Conservation (phyloP, 2,888 invertebrate species). For the Eupithecia insigniata region DNA sequence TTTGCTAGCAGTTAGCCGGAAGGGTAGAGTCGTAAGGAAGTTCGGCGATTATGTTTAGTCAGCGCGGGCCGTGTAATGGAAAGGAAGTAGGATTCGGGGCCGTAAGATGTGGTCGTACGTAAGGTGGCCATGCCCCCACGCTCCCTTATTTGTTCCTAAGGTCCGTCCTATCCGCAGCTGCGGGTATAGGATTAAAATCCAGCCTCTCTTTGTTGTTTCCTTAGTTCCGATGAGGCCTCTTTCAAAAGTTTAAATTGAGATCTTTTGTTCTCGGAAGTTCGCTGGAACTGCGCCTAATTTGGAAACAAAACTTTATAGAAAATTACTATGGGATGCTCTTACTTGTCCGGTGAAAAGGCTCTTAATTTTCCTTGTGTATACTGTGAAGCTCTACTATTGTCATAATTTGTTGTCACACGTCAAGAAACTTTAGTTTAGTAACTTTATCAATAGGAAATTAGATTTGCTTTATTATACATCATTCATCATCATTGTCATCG, state of each 20-base stretch:
- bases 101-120: conserved; percentile 83
- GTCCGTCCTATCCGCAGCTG: conserved; percentile 74
- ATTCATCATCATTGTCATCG: too few species aligned
- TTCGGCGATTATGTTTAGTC: conserved; percentile 84
- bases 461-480: too few species aligned
- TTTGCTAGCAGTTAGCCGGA: conserved; percentile 71
- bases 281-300: conserved; percentile 57
- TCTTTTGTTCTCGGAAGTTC: conserved; percentile 55
- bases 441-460: neutral
- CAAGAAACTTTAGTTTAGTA: neutral
- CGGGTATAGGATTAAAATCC: conserved; percentile 79
- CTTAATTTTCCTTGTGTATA: neutral
- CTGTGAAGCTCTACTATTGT: neutral
- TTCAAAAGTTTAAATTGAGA: conserved; percentile 77
- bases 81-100: conserved; percentile 84
- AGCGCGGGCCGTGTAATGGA: conserved; percentile 80
- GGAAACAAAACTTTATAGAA: conserved; percentile 46
- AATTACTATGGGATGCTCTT: conserved; percentile 21
- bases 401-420: neutral
- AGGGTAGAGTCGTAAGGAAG: conserved; percentile 84
- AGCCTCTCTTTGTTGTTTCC: conserved; percentile 73
- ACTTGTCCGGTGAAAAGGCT: conserved; percentile 1
- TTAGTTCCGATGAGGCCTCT: conserved; percentile 77
- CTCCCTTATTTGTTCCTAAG: conserved; percentile 80
- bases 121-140: conserved; percentile 71